Evolutionary conservation across 2,888 invertebrate species (phyloP).

Genomic region (Steinernema carpocapsae): DNA sequence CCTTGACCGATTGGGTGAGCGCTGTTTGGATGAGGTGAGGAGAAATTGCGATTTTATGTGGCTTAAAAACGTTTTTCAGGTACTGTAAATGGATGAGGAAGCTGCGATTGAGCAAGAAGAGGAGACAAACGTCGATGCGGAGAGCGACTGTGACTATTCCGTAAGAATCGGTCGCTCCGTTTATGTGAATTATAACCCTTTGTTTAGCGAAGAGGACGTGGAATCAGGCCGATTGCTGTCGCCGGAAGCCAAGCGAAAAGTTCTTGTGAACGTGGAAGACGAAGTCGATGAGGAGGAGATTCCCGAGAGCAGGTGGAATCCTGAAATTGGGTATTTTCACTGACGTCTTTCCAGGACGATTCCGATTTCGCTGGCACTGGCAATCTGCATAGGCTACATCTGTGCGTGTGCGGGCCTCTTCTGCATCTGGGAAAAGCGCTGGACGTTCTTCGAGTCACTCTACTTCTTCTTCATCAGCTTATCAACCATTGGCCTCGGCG

Average conservation of each 20-base stretch:
- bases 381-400: constrained; percentile 83
- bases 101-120: constrained; percentile 14
- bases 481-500: constrained; percentile 85
- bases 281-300: constrained; percentile 37
- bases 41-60: not conserved
- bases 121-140: not conserved
- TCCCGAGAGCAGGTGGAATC: constrained; percentile 46
- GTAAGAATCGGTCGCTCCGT: not conserved
- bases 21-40: constrained; percentile 43
- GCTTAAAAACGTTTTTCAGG: not conserved
- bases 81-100: constrained; percentile 41
- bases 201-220: not conserved
- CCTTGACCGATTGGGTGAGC: constrained; percentile 69
- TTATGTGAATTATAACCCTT: not conserved
- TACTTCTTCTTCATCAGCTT: constrained; percentile 96
- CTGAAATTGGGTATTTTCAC: not conserved
- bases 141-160: not conserved
- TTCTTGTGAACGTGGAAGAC: not conserved
- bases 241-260: constrained; percentile 10
- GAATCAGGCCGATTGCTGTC: not conserved
- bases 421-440: constrained; percentile 75
- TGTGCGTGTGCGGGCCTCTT: constrained; percentile 83
- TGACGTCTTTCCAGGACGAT: constrained; percentile 58
- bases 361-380: constrained; percentile 86
- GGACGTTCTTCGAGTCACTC: constrained; percentile 91